phyloP scores from a whole-genome alignment of 2,797 vertebrate genomes.

The Mus caroli region DNA sequence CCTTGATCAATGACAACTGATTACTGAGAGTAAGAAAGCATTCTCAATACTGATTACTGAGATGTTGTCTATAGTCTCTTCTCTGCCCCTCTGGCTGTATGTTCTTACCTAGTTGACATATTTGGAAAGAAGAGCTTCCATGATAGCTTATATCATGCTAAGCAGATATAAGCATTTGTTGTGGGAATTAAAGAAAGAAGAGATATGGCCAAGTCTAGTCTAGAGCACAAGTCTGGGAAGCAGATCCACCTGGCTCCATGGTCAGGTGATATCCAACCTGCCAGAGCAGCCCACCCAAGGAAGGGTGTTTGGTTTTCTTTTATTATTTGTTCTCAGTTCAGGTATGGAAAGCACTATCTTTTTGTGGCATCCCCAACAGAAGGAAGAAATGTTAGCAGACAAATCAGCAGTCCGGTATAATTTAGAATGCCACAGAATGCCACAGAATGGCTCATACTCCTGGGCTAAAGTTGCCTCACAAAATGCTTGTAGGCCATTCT shows the following conservation, averaged over 20 bases:
- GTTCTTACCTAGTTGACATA: not conserved
- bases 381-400: not conserved
- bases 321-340: not conserved
- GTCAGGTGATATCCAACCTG: not conserved
- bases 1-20: not conserved
- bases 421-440: not conserved
- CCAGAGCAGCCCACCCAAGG: not conserved
- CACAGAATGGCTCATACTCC: not conserved
- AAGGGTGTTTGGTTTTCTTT: not conserved
- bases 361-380: not conserved
- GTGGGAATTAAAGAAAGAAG: not conserved
- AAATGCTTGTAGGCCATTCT: not conserved
- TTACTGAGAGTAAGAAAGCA: not conserved
- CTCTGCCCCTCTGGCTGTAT: not conserved
- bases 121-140: too few species aligned
- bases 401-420: not conserved
- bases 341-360: not conserved
- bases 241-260: not conserved
- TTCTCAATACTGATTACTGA: too few species aligned
- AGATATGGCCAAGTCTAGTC: not conserved
- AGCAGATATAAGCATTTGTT: not conserved
- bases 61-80: not conserved
- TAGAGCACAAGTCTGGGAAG: not conserved
- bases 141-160: not conserved
- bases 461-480: not conserved